A percentile compares a stretch with the other conserved stretches of the same genome.
phyloP scores from a whole-genome alignment of 2,888 invertebrate genomes.

The Diplolepis rosae region DNA sequence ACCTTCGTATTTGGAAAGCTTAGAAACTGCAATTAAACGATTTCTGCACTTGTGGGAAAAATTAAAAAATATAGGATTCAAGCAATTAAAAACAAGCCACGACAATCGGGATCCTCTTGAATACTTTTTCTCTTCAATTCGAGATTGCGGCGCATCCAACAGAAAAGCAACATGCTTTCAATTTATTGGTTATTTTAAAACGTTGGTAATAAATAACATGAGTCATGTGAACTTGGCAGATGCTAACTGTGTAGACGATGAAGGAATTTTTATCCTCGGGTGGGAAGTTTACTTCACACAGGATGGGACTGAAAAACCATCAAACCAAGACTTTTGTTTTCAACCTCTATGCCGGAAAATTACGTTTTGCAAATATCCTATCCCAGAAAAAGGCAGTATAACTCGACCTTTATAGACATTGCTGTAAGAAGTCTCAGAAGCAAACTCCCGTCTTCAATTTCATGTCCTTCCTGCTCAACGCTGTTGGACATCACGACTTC shows the following conservation, averaged over 20 bases:
- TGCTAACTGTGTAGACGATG: background rate
- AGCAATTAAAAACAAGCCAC: too few species aligned
- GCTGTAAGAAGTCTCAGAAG: background rate
- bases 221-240: background rate
- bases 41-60: background rate
- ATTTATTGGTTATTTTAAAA: conserved; percentile 1
- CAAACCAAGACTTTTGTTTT: background rate
- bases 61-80: too few species aligned
- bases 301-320: background rate
- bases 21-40: conserved; percentile 14
- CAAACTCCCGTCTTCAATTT: background rate
- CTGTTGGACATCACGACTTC: too few species aligned
- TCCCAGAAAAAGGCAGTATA: background rate
- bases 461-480: too few species aligned
- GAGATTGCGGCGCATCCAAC: background rate
- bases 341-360: background rate
- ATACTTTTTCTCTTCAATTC: background rate
- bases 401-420: background rate
- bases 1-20: background rate
- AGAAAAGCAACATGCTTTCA: background rate
- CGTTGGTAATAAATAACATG: background rate
- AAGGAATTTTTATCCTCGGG: background rate
- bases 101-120: background rate
- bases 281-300: background rate
- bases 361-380: background rate